These are phyloP conservation scores for Drosophila bipectinata DNA, from an alignment of 1,140 invertebrate species.

Conservation along the genomic window DNA sequence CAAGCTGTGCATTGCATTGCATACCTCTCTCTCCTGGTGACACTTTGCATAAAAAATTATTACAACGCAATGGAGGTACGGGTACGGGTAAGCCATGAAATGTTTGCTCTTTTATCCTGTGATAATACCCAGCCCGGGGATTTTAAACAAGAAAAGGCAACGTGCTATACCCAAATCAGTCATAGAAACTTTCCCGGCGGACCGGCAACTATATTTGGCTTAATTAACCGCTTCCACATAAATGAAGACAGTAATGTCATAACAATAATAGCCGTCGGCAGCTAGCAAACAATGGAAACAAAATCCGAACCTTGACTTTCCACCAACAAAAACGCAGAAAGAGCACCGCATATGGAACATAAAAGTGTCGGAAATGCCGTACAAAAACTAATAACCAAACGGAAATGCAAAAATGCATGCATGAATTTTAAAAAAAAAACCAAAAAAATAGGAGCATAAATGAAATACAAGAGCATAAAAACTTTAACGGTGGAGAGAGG, in stretches of 20 bases:
- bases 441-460: not conserved
- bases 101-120: conserved; percentile 27
- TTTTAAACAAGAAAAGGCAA: not conserved
- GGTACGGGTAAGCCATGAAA: conserved; percentile 21
- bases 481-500: not conserved
- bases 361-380: conserved; percentile 69
- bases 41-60: conserved; percentile 41
- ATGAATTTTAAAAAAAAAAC: conserved; percentile 19
- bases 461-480: conserved; percentile 22
- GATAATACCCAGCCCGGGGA: not conserved
- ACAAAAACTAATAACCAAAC: conserved; percentile 77
- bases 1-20: conserved; percentile 22
- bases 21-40: conserved; percentile 10
- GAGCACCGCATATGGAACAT: conserved; percentile 40
- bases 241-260: conserved; percentile 74
- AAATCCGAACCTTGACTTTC: conserved; percentile 19
- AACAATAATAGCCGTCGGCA: conserved; percentile 24
- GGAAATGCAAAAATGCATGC: conserved; percentile 67
- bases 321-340: not conserved
- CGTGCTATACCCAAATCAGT: not conserved
- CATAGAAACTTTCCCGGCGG: conserved; percentile 1
- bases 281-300: conserved; percentile 26
- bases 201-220: conserved; percentile 25
- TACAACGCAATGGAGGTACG: conserved; percentile 17
- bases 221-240: conserved; percentile 71